phyloP scores from a whole-genome alignment of 2,888 invertebrate genomes.

The Cloeon dipterum region DNA sequence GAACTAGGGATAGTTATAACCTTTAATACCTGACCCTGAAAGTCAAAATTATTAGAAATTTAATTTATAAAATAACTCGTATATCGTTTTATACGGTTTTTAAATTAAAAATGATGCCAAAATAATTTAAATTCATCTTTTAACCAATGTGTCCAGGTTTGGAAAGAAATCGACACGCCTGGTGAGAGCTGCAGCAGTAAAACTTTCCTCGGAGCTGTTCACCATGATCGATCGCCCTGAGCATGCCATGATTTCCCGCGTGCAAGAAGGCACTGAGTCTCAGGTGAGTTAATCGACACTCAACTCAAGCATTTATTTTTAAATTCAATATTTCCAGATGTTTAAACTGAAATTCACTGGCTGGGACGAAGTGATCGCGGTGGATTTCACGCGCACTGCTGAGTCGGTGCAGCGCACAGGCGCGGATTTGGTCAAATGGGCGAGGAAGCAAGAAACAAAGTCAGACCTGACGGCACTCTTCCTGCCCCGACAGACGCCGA shows the following conservation, averaged over 20 bases:
- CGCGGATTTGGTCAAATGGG: slow-evolving; percentile 85
- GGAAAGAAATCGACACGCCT: slow-evolving; percentile 92
- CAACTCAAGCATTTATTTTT: too few relatives aligned
- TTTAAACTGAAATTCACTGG: slow-evolving; percentile 93
- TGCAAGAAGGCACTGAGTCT: slow-evolving; percentile 79
- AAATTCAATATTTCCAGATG: slow-evolving; percentile 33
- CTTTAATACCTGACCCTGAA: too few relatives aligned
- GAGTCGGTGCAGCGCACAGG: slow-evolving; percentile 93
- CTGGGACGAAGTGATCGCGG: slow-evolving; percentile 98
- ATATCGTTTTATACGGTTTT: too few relatives aligned
- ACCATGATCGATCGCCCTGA: slow-evolving; percentile 78
- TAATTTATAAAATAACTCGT: too few relatives aligned
- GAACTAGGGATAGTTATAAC: too few relatives aligned
- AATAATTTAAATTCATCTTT: too few relatives aligned
- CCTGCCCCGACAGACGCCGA: slow-evolving; percentile 77
- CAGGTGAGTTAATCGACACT: slow-evolving; percentile 36
- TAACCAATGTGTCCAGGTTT: too few relatives aligned
- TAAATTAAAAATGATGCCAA: too few relatives aligned
- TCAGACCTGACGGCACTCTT: slow-evolving; percentile 90
- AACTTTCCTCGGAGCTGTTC: slow-evolving; percentile 89
- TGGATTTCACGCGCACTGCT: slow-evolving; percentile 95
- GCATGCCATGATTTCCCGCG: slow-evolving; percentile 68
- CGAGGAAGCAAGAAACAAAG: slow-evolving; percentile 68
- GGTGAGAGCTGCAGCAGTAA: slow-evolving; percentile 86
- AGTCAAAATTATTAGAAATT: too few relatives aligned